Base-by-base conservation (phyloP, 1,140 invertebrate genomes). In the Apis cerana region DNA sequence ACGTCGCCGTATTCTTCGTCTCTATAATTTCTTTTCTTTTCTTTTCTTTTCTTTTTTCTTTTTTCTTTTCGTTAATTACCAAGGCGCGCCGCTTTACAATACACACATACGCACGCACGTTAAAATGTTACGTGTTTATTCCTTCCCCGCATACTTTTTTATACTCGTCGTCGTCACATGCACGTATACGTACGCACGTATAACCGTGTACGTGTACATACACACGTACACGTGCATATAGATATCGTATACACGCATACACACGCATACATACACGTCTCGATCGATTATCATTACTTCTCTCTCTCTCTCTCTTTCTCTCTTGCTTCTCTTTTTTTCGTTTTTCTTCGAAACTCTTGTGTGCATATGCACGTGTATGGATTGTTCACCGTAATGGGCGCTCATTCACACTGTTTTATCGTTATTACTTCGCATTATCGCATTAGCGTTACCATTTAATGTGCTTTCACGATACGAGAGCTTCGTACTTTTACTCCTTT, bases 81-180 rank as follows among this genome's bases (percentile, higher is more conserved):
- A 82, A 85, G 72, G 72, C 85, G 64, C 84, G 84, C 85, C 77
- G 77, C 70, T 77, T 88, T 88, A 88, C 88, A 82, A 80, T 76
- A 83, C 87, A 84, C 84, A 83, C 82, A 69, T 79, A 79, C 78
- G 59, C 82, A 82, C 83, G 65, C 87, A 75, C 84, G 65, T 43
- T n/a, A 43, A 78, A 71, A 69, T 69, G n/a, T 70, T 64, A 71
- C 67, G 62, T 83, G 69, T 52, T 58, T 43, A 43, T 43, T 43
- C 33, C 23, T 67, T 48, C 56, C 23, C 54, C 67, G n/a, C 56
- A 61, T 80, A 59, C 67, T n/a, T 83, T 59, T 43, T 43, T 43
- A 5, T 59, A 54, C 67, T 65, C 48, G n/a, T 62, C 48, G 71
- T 67, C 27, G 17, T 27, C 15, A 43, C 68, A 59, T 74, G 67